Conservation (phyloP, 2,797 vertebrate species). For the Sebastes minor region DNA sequence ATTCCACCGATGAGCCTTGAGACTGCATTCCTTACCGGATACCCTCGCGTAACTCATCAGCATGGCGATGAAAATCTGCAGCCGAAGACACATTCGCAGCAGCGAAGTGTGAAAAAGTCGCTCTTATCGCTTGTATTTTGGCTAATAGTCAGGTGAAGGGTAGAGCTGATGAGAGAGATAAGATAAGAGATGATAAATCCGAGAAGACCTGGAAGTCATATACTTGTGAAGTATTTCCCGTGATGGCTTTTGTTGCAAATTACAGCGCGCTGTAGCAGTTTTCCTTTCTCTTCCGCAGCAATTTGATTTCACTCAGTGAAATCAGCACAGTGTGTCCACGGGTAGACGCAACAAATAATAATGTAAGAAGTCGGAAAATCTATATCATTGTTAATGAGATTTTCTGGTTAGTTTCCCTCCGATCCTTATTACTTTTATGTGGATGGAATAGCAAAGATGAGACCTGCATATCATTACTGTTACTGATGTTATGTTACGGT, state of each 20-base stretch:
- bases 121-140: slow-evolving; percentile 30
- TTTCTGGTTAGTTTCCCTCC: slow-evolving; percentile 35
- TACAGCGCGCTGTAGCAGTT: background rate
- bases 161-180: slow-evolving; percentile 42
- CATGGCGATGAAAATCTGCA: slow-evolving; percentile 20
- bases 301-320: slow-evolving; percentile 35
- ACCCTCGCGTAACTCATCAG: slow-evolving; percentile 5
- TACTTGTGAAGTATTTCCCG: slow-evolving; percentile 19
- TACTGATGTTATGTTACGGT: background rate
- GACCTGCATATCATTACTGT: background rate
- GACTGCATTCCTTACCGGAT: slow-evolving; percentile 15
- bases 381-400: slow-evolving; percentile 42
- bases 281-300: slow-evolving; percentile 4
- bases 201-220: slow-evolving; percentile 30
- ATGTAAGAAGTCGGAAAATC: slow-evolving; percentile 40
- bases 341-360: slow-evolving; percentile 20
- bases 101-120: background rate
- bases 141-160: slow-evolving; percentile 36
- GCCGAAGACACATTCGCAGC: slow-evolving; percentile 8
- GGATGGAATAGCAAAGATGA: slow-evolving; percentile 24
- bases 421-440: slow-evolving; percentile 5
- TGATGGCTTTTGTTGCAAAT: slow-evolving; percentile 12
- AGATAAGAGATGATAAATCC: slow-evolving; percentile 53
- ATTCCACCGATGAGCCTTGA: slow-evolving; percentile 30
- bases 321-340: background rate